phyloP scores from a whole-genome alignment of 2,888 invertebrate species.

The Tigriopus californicus region DNA sequence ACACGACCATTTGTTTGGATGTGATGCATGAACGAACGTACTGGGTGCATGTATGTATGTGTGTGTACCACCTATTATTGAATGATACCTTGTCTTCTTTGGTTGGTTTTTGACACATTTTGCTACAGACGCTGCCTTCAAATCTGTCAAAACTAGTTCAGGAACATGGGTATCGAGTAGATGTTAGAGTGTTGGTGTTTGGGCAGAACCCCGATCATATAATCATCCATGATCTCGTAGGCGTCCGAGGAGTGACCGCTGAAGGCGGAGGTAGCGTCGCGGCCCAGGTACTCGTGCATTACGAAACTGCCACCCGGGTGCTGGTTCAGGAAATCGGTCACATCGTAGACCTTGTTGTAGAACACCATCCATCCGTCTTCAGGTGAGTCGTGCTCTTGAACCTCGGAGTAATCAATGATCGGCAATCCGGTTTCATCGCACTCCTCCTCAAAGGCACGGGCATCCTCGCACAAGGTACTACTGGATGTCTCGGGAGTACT shows the following conservation, averaged over 20 bases:
- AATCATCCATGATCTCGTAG: conserved; percentile 43
- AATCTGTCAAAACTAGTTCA: no score
- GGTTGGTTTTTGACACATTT: no score
- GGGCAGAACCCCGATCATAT: conserved; percentile 28
- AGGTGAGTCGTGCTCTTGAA: conserved; percentile 27
- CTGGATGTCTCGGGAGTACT: no score
- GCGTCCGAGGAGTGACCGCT: conserved; percentile 41
- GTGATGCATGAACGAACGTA: no score
- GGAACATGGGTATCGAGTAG: no score
- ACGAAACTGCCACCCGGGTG: conserved; percentile 55
- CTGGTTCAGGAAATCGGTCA: conserved; percentile 42
- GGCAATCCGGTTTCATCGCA: background rate
- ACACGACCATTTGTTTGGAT: no score
- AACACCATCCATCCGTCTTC: conserved; percentile 9
- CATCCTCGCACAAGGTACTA: no score
- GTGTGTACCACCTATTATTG: no score
- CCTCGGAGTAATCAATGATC: conserved; percentile 21
- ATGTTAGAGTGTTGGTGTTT: no score
- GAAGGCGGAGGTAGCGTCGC: conserved; percentile 36
- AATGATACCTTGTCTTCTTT: no score
- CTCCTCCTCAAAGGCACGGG: background rate
- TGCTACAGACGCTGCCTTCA: no score
- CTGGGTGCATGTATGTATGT: no score
- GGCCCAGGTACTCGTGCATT: conserved; percentile 37
- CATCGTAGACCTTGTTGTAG: conserved; percentile 38